Evolutionary conservation across 2,113 vertebrate species (phyloP).

Genomic region (Neodon shergylaensis): DNA sequence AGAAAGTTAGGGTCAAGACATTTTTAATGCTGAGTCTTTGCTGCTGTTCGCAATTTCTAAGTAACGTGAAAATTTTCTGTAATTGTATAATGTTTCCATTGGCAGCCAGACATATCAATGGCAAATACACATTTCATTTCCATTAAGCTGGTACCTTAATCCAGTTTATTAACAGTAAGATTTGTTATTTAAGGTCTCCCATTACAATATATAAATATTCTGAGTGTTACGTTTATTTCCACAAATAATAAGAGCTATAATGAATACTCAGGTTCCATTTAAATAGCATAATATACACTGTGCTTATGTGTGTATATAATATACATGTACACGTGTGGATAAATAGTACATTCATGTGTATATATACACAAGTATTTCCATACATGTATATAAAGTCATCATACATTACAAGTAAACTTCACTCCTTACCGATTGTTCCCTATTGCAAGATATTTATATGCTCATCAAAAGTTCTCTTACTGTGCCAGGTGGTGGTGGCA

Average conservation of each 20-base stretch:
- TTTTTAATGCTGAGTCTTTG: conserved; percentile 49
- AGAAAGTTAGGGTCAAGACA: conserved; percentile 14
- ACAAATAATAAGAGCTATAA: neutral
- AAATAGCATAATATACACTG: conserved; percentile 24
- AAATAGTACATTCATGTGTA: neutral
- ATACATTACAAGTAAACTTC: neutral
- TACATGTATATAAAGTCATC: neutral
- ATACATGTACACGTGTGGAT: neutral
- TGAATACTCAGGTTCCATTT: conserved; percentile 7
- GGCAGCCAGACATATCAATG: conserved; percentile 64
- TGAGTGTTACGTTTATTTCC: conserved; percentile 47
- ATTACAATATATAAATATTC: conserved; percentile 21
- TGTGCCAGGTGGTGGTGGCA: neutral
- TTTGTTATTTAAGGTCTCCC: conserved; percentile 52
- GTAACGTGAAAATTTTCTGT: conserved; percentile 65
- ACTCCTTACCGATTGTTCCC: neutral
- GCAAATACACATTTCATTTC: conserved; percentile 66
- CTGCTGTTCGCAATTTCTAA: conserved; percentile 56
- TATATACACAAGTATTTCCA: neutral
- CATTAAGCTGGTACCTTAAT: conserved; percentile 42
- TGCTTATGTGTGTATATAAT: neutral
- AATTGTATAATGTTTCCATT: conserved; percentile 72
- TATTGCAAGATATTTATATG: conserved; percentile 46
- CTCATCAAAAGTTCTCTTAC: conserved; percentile 31
- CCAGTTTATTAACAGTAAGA: conserved; percentile 55